Base-by-base conservation (phyloP, 1,140 invertebrate genomes). In the Drusus annulatus region DNA sequence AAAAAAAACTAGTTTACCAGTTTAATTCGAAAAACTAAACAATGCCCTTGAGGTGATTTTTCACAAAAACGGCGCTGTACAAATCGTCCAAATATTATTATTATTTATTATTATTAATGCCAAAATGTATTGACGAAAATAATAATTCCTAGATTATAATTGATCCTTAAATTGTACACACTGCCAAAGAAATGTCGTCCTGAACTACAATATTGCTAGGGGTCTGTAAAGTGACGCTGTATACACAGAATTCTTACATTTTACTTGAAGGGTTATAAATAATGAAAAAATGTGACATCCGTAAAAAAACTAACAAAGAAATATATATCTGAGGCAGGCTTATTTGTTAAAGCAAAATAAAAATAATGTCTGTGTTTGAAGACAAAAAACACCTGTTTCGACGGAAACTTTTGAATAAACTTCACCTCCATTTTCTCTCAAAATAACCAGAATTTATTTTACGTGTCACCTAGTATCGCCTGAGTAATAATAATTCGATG, bases 301-400 rank as follows among this genome's bases (percentile, higher is more conserved):
- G 28, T 21, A 16, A 21, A 16, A 21, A 63, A 28, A 21, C 60
- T 23, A 63, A 23, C 23, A 23, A 63, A 63, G 23, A 23, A 21
- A 63, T 17, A 8, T 16, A 23, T 25, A 25, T 21, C n/a, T 17
- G 54, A 23, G 6, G 19, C 23, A 28, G 17, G 17, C 23, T 25
- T 63, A 63, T 63, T 63, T 28, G 36, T 16, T n/a, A 68, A 68
- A 68, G 16, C 13, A 68, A 68, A 45, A 10, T 3, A 68, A 45
- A 68, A 21, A 16, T 19, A 45, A 15, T 31, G 5, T n/a, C 3
- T 68, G 15, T 31, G 16, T 68, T 36, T 6, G 17, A 17, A 63
- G 23, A 63, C 60, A 63, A 63, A 28, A 68, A 68, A 63, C 63
- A 68, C 31, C 63, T 68, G 63, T 68, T 68, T 45, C 3, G 17